Evolutionary conservation across 2,797 vertebrate species (phyloP).

Genomic region (Protosalanx chinensis): DNA sequence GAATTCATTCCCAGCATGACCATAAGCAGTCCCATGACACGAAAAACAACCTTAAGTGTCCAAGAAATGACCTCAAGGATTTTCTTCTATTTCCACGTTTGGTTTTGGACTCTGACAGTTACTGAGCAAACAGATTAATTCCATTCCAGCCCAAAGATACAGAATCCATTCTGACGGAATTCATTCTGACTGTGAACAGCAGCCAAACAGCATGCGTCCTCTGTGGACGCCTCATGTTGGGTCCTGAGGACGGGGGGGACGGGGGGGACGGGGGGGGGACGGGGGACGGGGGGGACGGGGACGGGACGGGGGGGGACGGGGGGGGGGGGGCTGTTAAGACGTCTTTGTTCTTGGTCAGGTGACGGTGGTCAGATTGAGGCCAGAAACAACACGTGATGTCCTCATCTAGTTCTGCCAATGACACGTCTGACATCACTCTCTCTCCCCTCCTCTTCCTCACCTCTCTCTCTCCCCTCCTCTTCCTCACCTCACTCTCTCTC

Average conservation of each 20-base stretch:
- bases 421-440: background rate
- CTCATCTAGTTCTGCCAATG: constrained; percentile 12
- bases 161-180: background rate
- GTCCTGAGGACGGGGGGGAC: too few relatives aligned
- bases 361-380: background rate
- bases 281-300: too few relatives aligned
- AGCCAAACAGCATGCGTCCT: background rate
- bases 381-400: background rate
- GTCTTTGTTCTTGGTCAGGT: background rate
- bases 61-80: constrained; percentile 4
- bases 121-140: background rate
- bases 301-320: too few relatives aligned
- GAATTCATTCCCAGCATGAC: background rate
- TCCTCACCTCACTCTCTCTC: too few relatives aligned
- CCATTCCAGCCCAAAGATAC: background rate
- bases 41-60: background rate
- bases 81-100: background rate
- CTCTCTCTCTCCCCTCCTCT: too few relatives aligned
- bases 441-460: background rate
- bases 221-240: background rate
- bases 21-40: constrained; percentile 9
- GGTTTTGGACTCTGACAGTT: background rate
- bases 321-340: background rate
- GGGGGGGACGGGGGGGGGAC: background rate
- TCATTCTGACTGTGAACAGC: background rate